phyloP scores from a whole-genome alignment of 1,140 invertebrate genomes.

The Uloborus diversus region DNA sequence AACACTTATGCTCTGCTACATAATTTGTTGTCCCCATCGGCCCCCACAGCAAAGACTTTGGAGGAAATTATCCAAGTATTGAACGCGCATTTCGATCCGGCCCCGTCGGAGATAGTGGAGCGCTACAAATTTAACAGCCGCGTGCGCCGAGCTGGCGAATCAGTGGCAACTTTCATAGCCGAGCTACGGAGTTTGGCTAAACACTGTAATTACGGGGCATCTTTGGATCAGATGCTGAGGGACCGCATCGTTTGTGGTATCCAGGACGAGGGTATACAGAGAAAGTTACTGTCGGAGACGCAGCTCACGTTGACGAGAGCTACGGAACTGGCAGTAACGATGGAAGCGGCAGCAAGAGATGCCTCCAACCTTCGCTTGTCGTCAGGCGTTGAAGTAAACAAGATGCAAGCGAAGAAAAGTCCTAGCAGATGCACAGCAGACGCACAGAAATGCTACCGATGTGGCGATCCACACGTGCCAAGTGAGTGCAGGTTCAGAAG shows the following conservation, averaged over 20 bases:
- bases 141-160: not conserved
- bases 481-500: no score
- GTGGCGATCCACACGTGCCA: no score
- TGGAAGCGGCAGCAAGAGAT: no score
- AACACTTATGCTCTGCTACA: not conserved
- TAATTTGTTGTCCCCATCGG: no score
- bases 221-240: not conserved
- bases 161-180: no score
- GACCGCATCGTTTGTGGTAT: not conserved
- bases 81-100: not conserved
- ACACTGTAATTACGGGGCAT: slow-evolving; percentile 19
- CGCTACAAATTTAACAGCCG: not conserved
- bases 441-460: no score
- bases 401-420: no score
- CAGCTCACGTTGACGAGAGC: no score
- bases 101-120: not conserved
- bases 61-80: not conserved
- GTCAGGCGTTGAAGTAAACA: no score
- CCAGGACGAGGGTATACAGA: not conserved
- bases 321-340: no score
- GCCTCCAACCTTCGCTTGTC: no score
- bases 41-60: not conserved
- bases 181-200: slow-evolving; percentile 4
- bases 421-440: no score
- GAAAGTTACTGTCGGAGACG: not conserved